These are phyloP conservation scores for Nephrotoma flavescens DNA, from an alignment of 2,888 invertebrate genomes.

Conservation along the genomic window DNA sequence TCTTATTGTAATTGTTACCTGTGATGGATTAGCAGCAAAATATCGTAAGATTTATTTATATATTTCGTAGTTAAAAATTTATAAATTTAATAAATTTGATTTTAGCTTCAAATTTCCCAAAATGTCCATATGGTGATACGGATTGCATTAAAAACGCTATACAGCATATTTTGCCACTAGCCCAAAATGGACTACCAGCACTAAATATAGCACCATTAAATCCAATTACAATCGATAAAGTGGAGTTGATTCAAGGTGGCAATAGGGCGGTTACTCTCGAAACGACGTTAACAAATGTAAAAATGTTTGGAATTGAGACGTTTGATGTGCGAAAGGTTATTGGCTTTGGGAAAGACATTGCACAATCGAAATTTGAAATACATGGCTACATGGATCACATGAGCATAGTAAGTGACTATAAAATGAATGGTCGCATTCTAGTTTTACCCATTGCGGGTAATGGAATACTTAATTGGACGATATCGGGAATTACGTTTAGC, in stretches of 20 bases:
- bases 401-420: background rate
- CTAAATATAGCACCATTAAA: background rate
- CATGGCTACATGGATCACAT: background rate
- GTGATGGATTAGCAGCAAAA: too few species aligned
- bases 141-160: background rate
- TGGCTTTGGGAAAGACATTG: background rate
- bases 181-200: background rate
- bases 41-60: too few species aligned
- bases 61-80: too few species aligned
- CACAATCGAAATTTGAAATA: background rate
- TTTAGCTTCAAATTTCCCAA: background rate
- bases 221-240: background rate
- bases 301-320: background rate
- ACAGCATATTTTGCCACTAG: background rate
- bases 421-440: background rate
- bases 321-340: background rate
- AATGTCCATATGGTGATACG: background rate
- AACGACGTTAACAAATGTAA: background rate
- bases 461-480: background rate
- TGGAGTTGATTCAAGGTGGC: background rate
- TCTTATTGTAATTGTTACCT: too few species aligned
- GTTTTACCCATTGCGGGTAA: background rate
- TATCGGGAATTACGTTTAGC: background rate
- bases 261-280: background rate
- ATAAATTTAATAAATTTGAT: background rate